Conservation (phyloP, 2,888 invertebrate genomes). For the Phyllotreta cruciferae region DNA sequence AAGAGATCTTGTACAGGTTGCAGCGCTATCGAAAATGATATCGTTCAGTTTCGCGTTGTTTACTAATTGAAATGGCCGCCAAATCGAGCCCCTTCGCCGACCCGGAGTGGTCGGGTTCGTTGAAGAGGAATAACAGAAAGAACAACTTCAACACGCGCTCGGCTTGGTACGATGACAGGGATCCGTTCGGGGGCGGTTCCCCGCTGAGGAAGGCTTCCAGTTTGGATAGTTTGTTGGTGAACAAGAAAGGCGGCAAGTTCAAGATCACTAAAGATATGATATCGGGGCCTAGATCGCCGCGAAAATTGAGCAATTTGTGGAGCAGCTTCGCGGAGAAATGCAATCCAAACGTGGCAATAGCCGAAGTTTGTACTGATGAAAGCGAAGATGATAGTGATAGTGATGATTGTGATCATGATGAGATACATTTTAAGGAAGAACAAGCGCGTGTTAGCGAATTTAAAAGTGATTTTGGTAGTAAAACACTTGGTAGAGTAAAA, state of each 20-base stretch:
- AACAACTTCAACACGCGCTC: slow-evolving; percentile 33
- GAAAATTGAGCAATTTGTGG: slow-evolving; percentile 24
- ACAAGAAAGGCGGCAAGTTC: slow-evolving; percentile 3
- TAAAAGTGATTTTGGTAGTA: not conserved
- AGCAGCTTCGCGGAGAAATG: not conserved
- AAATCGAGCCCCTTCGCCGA: too few species aligned
- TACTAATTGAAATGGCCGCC: not conserved
- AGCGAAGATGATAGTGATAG: too few species aligned
- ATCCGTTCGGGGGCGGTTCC: not conserved
- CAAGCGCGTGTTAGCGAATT: too few species aligned
- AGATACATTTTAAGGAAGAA: too few species aligned
- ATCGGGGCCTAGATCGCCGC: slow-evolving; percentile 19
- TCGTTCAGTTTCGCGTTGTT: slow-evolving; percentile 11
- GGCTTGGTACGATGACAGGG: slow-evolving; percentile 37
- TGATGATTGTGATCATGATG: too few species aligned
- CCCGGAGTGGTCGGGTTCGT: too few species aligned
- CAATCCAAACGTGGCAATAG: not conserved
- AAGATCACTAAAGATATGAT: slow-evolving; percentile 32
- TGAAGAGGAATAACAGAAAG: slow-evolving; percentile 25
- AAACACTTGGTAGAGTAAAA: slow-evolving; percentile 4
- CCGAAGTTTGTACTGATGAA: too few species aligned
- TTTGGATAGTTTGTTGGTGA: slow-evolving; percentile 31
- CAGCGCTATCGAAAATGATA: slow-evolving; percentile 3
- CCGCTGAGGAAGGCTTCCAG: slow-evolving; percentile 32
- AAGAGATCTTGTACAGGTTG: not conserved